phyloP scores from a whole-genome alignment of 2,797 vertebrate species.

The Myotis vivesi region DNA sequence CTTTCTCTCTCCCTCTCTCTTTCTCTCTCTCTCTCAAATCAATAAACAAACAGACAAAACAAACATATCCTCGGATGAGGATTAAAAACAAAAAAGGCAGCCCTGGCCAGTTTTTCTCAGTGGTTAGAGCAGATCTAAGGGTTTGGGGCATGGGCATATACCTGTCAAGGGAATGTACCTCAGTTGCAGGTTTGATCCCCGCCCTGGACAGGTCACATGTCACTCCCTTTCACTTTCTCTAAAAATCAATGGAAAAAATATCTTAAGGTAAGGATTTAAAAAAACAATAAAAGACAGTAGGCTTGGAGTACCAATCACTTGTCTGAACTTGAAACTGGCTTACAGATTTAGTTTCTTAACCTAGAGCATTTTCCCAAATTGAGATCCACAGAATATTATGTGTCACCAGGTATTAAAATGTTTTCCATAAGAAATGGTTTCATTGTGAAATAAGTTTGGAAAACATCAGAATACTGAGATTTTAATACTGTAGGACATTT shows the following conservation, averaged over 20 bases:
- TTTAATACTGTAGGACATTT: neutral
- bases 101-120: too few species aligned
- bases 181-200: too few species aligned
- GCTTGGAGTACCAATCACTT: neutral
- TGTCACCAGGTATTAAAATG: neutral
- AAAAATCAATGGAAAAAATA: neutral
- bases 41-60: neutral
- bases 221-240: neutral
- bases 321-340: neutral
- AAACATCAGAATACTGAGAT: slow-evolving; percentile 20
- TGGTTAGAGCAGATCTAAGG: too few species aligned
- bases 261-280: neutral
- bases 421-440: slow-evolving; percentile 1
- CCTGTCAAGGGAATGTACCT: too few species aligned
- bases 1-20: neutral
- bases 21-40: neutral
- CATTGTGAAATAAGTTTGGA: slow-evolving; percentile 36
- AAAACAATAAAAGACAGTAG: neutral
- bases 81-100: neutral
- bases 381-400: neutral
- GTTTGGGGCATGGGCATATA: too few species aligned
- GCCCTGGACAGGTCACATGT: too few species aligned
- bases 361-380: neutral
- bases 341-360: neutral
- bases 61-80: neutral